Evolutionary conservation across 2,113 vertebrate species (phyloP).

Genomic region (Phocoena phocoena): DNA sequence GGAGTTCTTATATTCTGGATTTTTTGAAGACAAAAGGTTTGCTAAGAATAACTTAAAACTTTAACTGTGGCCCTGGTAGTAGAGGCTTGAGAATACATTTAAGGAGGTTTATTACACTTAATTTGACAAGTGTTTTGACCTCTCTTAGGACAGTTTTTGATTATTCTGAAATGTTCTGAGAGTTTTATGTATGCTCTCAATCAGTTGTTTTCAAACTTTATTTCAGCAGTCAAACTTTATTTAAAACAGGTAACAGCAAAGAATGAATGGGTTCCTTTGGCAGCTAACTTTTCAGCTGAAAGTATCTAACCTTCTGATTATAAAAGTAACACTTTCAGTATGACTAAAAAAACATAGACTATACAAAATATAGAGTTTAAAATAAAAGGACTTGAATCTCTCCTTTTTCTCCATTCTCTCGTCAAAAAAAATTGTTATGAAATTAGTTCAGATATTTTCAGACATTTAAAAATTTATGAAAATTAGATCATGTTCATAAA

Average conservation of each 20-base stretch:
- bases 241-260: neutral
- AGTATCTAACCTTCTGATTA: neutral
- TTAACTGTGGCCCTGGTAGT: neutral
- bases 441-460: neutral
- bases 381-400: neutral
- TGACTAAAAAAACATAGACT: neutral
- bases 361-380: neutral
- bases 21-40: neutral
- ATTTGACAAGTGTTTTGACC: neutral
- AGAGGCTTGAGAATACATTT: neutral
- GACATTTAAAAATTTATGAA: neutral
- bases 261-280: neutral
- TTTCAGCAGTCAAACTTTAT: neutral
- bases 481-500: neutral
- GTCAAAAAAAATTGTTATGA: neutral
- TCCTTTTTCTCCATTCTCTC: neutral
- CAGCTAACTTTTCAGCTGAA: neutral
- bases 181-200: neutral
- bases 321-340: neutral
- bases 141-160: neutral
- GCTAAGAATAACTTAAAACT: neutral
- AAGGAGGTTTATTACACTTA: neutral
- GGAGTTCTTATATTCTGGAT: neutral
- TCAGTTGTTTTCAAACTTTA: constrained; percentile 15
- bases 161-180: neutral